phyloP scores from a whole-genome alignment of 2,113 vertebrate species.

The Triplophysa siluroides region DNA sequence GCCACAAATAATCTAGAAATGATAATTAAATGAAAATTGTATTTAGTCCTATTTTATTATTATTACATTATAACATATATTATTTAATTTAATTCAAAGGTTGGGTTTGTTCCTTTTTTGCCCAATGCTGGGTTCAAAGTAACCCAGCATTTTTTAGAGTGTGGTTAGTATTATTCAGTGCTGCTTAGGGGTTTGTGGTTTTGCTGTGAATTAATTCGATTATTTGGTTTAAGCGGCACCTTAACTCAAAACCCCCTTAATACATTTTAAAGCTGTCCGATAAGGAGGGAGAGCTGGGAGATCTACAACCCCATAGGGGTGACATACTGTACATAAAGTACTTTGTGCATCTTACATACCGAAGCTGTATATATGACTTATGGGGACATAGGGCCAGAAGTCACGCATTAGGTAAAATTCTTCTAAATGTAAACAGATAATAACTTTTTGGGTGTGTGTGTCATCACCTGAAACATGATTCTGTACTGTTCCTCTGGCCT shows the following conservation, averaged over 20 bases:
- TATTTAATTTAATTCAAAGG: too few species aligned
- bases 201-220: not conserved
- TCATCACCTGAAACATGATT: slow-evolving; percentile 90
- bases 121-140: too few species aligned
- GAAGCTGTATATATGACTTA: too few species aligned
- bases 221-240: slow-evolving; percentile 1
- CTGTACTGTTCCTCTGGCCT: slow-evolving; percentile 90
- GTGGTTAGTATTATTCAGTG: too few species aligned
- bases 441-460: not conserved
- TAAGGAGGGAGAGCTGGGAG: slow-evolving; percentile 4
- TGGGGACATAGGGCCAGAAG: too few species aligned
- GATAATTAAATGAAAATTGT: too few species aligned
- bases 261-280: slow-evolving; percentile 19
- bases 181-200: slow-evolving; percentile 7
- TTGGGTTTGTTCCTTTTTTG: too few species aligned
- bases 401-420: not conserved
- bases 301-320: slow-evolving; percentile 5
- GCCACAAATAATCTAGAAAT: too few species aligned
- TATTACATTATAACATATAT: too few species aligned
- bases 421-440: not conserved
- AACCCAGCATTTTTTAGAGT: too few species aligned
- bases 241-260: slow-evolving; percentile 8
- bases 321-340: not conserved
- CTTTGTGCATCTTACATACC: not conserved
- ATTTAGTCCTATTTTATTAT: too few species aligned